Conservation (phyloP, 2,888 invertebrate species). For the Netelia melanura region DNA sequence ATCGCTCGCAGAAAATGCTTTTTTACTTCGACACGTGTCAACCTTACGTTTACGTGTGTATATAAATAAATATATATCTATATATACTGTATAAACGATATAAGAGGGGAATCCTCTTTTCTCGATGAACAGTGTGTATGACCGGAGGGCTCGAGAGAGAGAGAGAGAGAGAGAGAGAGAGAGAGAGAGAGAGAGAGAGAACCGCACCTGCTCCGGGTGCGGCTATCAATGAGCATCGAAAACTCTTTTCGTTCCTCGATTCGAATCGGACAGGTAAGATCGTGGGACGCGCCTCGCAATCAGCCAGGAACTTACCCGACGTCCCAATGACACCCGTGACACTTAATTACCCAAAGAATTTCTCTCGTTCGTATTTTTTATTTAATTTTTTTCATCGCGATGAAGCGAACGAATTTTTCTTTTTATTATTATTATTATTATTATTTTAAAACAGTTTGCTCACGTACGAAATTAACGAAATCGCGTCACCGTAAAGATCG, state of each 20-base stretch:
- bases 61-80: background rate
- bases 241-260: constrained; percentile 33
- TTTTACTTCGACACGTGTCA: constrained; percentile 48
- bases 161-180: too few species aligned
- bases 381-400: constrained; percentile 17
- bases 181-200: background rate
- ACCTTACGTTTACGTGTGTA: background rate
- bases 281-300: constrained; percentile 26
- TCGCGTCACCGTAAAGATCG: constrained; percentile 11
- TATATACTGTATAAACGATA: background rate
- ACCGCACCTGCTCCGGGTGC: constrained; percentile 66
- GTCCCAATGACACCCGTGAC: constrained; percentile 64
- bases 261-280: constrained; percentile 33
- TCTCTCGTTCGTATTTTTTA: constrained; percentile 23
- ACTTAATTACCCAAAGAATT: constrained; percentile 66
- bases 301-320: constrained; percentile 52
- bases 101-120: constrained; percentile 45
- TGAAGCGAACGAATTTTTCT: constrained; percentile 10
- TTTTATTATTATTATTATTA: constrained; percentile 23
- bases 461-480: constrained; percentile 37
- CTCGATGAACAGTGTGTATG: constrained; percentile 22
- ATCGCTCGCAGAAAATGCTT: constrained; percentile 36
- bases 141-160: constrained; percentile 31
- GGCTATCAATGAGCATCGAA: constrained; percentile 65
- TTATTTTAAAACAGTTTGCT: constrained; percentile 27